Percentiles rank a stretch among this genome's conserved stretches.
phyloP scores from a whole-genome alignment of 2,888 invertebrate genomes.

The Ellobium chinense region DNA sequence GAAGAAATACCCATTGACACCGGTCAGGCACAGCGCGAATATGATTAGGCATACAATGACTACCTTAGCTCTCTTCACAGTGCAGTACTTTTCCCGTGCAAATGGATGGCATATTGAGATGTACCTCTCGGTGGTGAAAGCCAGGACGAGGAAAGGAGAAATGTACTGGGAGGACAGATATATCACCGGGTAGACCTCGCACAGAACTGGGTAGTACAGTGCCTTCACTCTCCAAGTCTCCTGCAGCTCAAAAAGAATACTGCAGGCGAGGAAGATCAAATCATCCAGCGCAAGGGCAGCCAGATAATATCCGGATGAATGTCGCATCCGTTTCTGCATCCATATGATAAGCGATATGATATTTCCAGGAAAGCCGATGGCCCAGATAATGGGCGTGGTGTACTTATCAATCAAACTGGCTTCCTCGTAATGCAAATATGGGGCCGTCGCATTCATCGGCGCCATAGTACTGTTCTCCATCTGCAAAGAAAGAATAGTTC shows the following conservation, averaged over 20 bases:
- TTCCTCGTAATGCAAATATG: background rate
- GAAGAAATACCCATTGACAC: slow-evolving; percentile 75
- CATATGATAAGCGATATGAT: slow-evolving; percentile 76
- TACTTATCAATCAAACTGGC: slow-evolving; percentile 56
- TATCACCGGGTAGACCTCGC: slow-evolving; percentile 74
- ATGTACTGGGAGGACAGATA: slow-evolving; percentile 75
- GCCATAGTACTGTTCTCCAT: background rate
- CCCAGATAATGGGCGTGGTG: slow-evolving; percentile 73
- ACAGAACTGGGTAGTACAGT: slow-evolving; percentile 70
- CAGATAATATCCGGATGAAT: slow-evolving; percentile 78
- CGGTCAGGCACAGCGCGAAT: slow-evolving; percentile 66
- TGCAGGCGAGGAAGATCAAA: slow-evolving; percentile 74
- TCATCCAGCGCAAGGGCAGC: slow-evolving; percentile 76
- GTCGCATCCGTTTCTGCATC: slow-evolving; percentile 77
- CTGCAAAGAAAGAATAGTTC: background rate
- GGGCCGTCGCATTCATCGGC: background rate
- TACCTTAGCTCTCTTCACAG: slow-evolving; percentile 69
- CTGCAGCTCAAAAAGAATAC: slow-evolving; percentile 73
- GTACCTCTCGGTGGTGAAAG: slow-evolving; percentile 78
- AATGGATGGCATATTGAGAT: slow-evolving; percentile 78
- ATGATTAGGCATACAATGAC: slow-evolving; percentile 67
- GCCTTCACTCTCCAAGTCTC: slow-evolving; percentile 64
- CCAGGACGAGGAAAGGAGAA: slow-evolving; percentile 75
- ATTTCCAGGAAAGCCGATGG: slow-evolving; percentile 78
- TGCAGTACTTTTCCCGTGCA: slow-evolving; percentile 73